Evolutionary conservation across 2,888 invertebrate species (phyloP).

Genomic region (Hypena proboscidalis): DNA sequence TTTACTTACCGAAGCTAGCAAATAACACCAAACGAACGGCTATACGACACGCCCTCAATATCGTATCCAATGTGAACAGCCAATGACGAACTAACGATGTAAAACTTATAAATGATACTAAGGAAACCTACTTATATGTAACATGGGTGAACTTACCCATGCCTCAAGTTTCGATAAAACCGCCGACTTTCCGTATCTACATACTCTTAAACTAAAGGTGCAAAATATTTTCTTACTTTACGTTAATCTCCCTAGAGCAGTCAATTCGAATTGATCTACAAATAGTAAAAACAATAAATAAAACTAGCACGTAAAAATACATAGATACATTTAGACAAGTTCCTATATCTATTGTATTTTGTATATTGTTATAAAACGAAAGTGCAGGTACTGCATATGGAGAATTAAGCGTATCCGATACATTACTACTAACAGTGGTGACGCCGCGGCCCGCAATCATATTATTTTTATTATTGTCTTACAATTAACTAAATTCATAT

Average conservation of each 20-base stretch:
- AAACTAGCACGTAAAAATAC: constrained; percentile 64
- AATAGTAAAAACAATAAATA: constrained; percentile 74
- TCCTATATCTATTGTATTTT: constrained; percentile 67
- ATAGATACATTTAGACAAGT: constrained; percentile 66
- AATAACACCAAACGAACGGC: constrained; percentile 20
- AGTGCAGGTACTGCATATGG: constrained; percentile 77
- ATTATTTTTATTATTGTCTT: constrained; percentile 20
- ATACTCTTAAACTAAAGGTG: constrained; percentile 68
- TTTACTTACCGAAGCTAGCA: constrained; percentile 16
- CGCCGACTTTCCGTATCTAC: constrained; percentile 41
- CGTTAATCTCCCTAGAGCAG: constrained; percentile 79
- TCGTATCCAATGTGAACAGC: constrained; percentile 41
- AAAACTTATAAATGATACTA: constrained; percentile 44
- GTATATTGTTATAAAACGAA: constrained; percentile 75
- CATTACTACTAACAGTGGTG: constrained; percentile 37
- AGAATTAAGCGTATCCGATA: constrained; percentile 75
- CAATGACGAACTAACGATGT: constrained; percentile 51
- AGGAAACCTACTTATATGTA: constrained; percentile 43
- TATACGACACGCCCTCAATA: not conserved
- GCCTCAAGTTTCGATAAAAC: constrained; percentile 35
- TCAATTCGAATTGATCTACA: constrained; percentile 79
- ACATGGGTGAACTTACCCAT: constrained; percentile 39
- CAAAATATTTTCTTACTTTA: constrained; percentile 72
- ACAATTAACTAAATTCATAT: constrained; percentile 7
- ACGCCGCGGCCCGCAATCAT: constrained; percentile 29